Conservation (phyloP, 2,797 vertebrate species). For the Triplophysa bombifrons region DNA sequence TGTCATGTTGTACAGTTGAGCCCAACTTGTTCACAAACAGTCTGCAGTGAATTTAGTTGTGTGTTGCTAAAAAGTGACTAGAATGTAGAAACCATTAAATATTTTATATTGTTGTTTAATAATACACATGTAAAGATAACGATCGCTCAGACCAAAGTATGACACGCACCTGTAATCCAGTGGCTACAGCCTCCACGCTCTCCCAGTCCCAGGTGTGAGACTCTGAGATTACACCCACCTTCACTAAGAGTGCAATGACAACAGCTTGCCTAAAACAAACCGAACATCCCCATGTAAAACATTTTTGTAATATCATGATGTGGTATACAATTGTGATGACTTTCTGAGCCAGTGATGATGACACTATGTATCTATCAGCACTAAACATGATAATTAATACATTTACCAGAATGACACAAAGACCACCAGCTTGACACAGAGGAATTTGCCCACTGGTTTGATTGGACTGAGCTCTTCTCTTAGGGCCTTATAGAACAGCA, state of each 20-base stretch:
- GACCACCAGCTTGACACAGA: slow-evolving; percentile 97
- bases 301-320: background rate
- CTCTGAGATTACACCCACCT: slow-evolving; percentile 94
- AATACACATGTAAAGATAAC: background rate
- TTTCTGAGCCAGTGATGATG: background rate
- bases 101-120: background rate
- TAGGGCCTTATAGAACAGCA: slow-evolving; percentile 94
- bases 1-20: no score
- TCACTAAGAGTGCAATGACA: slow-evolving; percentile 94
- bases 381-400: background rate
- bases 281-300: background rate
- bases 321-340: background rate
- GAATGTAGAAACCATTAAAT: background rate
- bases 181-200: slow-evolving; percentile 94
- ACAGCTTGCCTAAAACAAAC: slow-evolving; percentile 87
- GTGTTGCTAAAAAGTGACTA: background rate
- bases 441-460: slow-evolving; percentile 94
- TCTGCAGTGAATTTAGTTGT: no score
- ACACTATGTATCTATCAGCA: background rate
- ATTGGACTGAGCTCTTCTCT: slow-evolving; percentile 93
- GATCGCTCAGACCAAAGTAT: background rate
- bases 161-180: slow-evolving; percentile 88
- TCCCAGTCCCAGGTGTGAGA: slow-evolving; percentile 93
- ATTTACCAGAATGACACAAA: slow-evolving; percentile 98
- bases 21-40: no score